Base-by-base conservation (phyloP, 1,140 invertebrate species). In the Panulirus ornatus region DNA sequence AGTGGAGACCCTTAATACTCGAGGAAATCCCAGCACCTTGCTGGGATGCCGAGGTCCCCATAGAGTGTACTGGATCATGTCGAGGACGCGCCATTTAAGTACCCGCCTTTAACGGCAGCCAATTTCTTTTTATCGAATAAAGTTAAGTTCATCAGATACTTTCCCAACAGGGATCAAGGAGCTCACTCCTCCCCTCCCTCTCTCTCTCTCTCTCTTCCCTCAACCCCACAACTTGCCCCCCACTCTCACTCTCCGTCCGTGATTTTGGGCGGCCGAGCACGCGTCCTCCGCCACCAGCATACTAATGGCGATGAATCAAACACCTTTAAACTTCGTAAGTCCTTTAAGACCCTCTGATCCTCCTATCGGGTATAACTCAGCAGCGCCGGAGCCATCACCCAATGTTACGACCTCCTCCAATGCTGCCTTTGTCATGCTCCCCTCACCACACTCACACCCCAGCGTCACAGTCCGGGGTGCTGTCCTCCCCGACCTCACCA, bases 281-380 rank as follows among this genome's bases (percentile, higher is more conserved):
- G 78, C 78, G 30, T 47, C n/a, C 30, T 47, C 78, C 76, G 16
- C 51, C 78, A 36, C 78, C 78, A 34, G 78, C 78, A 81, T 81
- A 81, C 78, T 81, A 81, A 81, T 81, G 78, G 78, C 78, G 78
- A 81, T 81, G 78, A 81, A 81, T 81, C 78, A 81, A 81, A 81
- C 78, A 81, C 78, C 78, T 54, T 51, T 81, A 81, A 81, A 81
- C 78, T 81, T 81, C n/a, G 30, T 36, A 81, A 81, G 78, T 81
- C 78, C 78, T 81, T 81, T 81, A 81, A 81, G 78, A 58, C 78
- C 38, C 51, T 58, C 78, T 81, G 47, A 81, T 81, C 78, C 78
- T 81, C 78, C 78, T 81, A 81, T 81, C 78, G 78, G 47, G 30
- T 81, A 27, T 81, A 81, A 81, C 78, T 81, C 78, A 81, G 58